Conservation (phyloP, 1,140 invertebrate genomes). For the Drosophila busckii region DNA sequence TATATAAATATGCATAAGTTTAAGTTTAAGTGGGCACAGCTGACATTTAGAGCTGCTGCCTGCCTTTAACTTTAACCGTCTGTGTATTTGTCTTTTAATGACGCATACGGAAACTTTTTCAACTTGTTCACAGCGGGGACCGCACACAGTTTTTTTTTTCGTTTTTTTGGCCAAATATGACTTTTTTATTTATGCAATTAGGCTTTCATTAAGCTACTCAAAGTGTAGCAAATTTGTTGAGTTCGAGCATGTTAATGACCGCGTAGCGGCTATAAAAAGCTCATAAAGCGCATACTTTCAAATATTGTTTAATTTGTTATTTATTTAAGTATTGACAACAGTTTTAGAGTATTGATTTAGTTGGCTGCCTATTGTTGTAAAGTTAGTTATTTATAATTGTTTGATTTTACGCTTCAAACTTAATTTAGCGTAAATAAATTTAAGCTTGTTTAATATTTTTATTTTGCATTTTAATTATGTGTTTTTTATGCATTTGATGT, state of each 20-base stretch:
- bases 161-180: conserved; percentile 48
- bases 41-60: conserved; percentile 62
- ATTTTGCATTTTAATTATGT: too few relatives aligned
- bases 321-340: conserved; percentile 4
- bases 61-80: neutral
- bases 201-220: conserved; percentile 41
- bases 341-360: too few relatives aligned
- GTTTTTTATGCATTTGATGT: too few relatives aligned
- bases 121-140: conserved; percentile 30
- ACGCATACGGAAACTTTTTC: conserved; percentile 11
- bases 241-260: too few relatives aligned
- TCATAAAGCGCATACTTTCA: too few relatives aligned
- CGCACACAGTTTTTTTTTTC: conserved; percentile 31
- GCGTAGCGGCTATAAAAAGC: too few relatives aligned
- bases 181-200: conserved; percentile 58
- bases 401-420: neutral
- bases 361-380: too few relatives aligned
- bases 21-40: conserved; percentile 61
- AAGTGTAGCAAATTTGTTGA: neutral
- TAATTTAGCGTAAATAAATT: too few relatives aligned
- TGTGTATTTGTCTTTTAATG: conserved; percentile 1
- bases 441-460: too few relatives aligned
- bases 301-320: too few relatives aligned
- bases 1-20: conserved; percentile 73
- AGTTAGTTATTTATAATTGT: too few relatives aligned